Evolutionary conservation across 2,888 invertebrate genomes (phyloP).

Genomic region (Apoda limacodes): DNA sequence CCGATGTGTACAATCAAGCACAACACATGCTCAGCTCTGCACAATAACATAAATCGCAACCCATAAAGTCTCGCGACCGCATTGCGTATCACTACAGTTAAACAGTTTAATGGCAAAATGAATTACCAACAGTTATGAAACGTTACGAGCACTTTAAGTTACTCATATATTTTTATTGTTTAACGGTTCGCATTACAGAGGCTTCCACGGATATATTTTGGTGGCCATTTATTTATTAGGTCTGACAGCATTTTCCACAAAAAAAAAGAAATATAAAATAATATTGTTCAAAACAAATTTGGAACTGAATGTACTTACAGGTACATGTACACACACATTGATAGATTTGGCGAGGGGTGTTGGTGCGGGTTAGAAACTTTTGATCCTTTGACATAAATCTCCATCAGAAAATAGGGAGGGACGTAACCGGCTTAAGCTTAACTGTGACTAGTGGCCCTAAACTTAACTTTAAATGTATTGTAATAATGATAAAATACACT

Average conservation of each 20-base stretch:
- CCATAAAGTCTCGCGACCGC: conserved; percentile 32
- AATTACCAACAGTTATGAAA: conserved; percentile 41
- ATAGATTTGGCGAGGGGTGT: conserved; percentile 23
- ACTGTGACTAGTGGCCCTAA: conserved; percentile 61
- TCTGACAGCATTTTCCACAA: conserved; percentile 43
- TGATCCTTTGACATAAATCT: conserved; percentile 69
- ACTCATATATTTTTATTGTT: conserved; percentile 43
- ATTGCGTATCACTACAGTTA: conserved; percentile 44
- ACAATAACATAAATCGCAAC: conserved; percentile 35
- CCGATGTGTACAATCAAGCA: conserved; percentile 30
- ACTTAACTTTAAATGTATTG: conserved; percentile 65
- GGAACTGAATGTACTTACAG: conserved; percentile 8
- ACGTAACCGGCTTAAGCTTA: conserved; percentile 69
- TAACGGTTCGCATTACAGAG: no score
- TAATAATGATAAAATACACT: conserved; percentile 67
- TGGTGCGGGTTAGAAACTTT: conserved; percentile 59
- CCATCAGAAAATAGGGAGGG: conserved; percentile 69
- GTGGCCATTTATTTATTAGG: conserved; percentile 44
- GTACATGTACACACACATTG: conserved; percentile 9
- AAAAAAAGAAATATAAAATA: conserved; percentile 35
- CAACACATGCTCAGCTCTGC: no score
- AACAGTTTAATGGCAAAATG: conserved; percentile 48
- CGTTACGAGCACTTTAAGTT: conserved; percentile 37
- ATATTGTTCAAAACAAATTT: conserved; percentile 37
- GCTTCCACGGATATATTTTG: no score